Base-by-base conservation (phyloP, 2,113 vertebrate genomes). In the Merops nubicus region DNA sequence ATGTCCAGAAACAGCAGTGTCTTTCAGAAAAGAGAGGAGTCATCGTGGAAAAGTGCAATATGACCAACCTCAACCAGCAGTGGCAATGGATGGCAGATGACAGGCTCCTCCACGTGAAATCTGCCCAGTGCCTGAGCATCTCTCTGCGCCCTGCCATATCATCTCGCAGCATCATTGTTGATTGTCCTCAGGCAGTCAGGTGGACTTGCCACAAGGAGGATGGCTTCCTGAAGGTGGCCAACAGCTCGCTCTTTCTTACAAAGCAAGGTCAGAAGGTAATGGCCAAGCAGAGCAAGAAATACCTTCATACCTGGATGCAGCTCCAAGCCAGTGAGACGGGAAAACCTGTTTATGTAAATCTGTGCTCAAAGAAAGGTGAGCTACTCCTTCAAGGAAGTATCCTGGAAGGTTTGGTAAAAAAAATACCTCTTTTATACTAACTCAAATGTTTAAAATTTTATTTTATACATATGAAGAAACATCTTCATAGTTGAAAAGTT, bases 281-380 rank as follows among this genome's bases (percentile, higher is more conserved):
- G 91, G 97, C 98, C 47, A 98, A 96, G 96, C 95, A 73, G 67
- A 98, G 97, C 64, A 97, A 77, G 62, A 98, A 96, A 91, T 97
- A 98, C 56, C 98, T 98, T 45, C 98, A 98, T 28, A 98, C 97
- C 48, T 99, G 99, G 99, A 98, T 97, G 92, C 98, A 96, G 91
- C 98, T 98, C 59, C 95, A 98, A 8, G 62, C 97, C 70, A 98
- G 97, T 19, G 54, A 98, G 31, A 96, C 96, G 0, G 98, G 98
- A 69, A 97, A 97, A 54, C 42, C 75, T 60, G 78, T 93, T 70
- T 93, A 92, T 77, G 97, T 96, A 80, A 97, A 96, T 67, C 97
- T 99, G 57, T 99, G 99, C 60, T 93, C 96, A 12, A 91, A 94
- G 40, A 94, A 98, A 98, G 99, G 99, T 99, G 97, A 98, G 98